Percentiles rank a stretch among this genome's conserved stretches.
phyloP scores from a whole-genome alignment of 2,113 vertebrate genomes.

The Aptenodytes patagonicus region DNA sequence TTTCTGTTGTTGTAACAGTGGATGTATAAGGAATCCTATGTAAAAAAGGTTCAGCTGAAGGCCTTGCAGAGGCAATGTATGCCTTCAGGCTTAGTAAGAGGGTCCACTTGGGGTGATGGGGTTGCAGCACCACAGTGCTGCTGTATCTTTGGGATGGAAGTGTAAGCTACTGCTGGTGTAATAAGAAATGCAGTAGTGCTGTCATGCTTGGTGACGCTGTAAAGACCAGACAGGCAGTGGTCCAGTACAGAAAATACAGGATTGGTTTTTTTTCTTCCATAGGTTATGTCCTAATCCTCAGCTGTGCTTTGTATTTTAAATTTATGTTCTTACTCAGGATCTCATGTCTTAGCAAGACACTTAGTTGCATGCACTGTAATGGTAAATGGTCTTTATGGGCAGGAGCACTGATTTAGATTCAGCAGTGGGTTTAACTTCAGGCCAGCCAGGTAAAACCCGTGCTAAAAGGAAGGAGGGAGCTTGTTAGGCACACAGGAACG shows the following conservation, averaged over 20 bases:
- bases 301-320: background rate
- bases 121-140: background rate
- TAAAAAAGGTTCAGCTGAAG: background rate
- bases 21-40: background rate
- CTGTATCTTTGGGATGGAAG: background rate
- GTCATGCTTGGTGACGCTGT: background rate
- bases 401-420: background rate
- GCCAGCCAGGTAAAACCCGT: background rate
- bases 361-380: background rate
- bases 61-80: background rate
- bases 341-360: background rate
- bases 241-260: background rate
- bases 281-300: background rate
- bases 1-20: background rate
- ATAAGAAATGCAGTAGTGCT: background rate
- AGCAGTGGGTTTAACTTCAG: background rate
- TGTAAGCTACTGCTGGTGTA: background rate
- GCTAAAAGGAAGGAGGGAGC: background rate
- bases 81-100: background rate
- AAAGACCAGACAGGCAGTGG: background rate
- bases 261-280: background rate
- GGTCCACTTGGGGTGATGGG: background rate
- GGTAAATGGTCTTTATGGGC: background rate
- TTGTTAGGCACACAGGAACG: background rate
- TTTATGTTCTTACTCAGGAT: background rate